Evolutionary conservation across 2,113 vertebrate genomes (phyloP), one percentile per base, ranked within the genome.

Genomic region (Addax nasomaculatus): DNA sequence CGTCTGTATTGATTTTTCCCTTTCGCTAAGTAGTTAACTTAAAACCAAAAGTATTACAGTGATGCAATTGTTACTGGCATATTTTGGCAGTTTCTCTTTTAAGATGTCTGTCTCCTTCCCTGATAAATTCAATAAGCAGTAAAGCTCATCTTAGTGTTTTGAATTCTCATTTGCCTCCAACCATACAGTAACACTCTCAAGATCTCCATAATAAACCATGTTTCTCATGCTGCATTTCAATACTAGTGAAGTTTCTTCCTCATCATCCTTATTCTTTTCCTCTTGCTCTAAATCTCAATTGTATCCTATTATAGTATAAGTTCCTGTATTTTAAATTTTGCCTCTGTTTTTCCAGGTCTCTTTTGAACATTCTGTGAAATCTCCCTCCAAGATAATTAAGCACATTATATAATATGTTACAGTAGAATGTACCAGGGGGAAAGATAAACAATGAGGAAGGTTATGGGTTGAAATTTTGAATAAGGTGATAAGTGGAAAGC

Each of bases 211-310:
- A 58, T 78, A 90, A 85, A 89, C 83, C 36, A 39, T 87, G 12
- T 53, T n/a, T 85, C 55, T 86, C 36, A 99, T 99, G 90, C 97
- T 99, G 95, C 99, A 19, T 95, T 96, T 90, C n/a, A 55, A 79
- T 99, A 99, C 96, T 99, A 64, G 99, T 99, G 98, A 99, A 23
- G 98, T 97, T 99, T 99, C 97, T 99, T 99, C 96, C 99, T 99
- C 55, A 99, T 99, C 96, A 99, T 99, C 97, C 98, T 99, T n/a
- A 99, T 99, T 47, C 99, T 99, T 58, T 99, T 99, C 39, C 97
- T 99, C 99, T 70, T 99, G 99, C 98, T 99, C 99, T 95, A 99
- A 99, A 98, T 99, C 98, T 98, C 99, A 89, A 99, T 99, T 0
- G 98, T 99, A 0, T 99, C 99, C 90, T 99, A 99, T n/a, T 99